Percentiles rank a stretch among this genome's conserved stretches.
Conservation (phyloP, 2,797 vertebrate genomes). For the Microcaecilia unicolor region DNA sequence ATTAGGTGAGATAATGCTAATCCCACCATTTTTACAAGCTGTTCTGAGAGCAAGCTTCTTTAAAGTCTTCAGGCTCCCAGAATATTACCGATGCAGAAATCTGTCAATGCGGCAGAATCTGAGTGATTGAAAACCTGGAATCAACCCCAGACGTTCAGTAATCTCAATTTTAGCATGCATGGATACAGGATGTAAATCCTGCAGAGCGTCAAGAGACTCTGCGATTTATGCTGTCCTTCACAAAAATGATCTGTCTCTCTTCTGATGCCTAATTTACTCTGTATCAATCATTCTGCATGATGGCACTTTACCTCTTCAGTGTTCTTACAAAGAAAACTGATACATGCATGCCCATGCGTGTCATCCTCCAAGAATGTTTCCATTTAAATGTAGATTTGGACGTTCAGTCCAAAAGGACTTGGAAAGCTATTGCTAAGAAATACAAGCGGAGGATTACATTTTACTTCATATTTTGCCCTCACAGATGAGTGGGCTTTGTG, state of each 20-base stretch:
- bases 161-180: constrained; percentile 9
- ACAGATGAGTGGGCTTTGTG: neutral
- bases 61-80: constrained; percentile 1
- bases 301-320: constrained; percentile 4
- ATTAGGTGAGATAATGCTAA: constrained; percentile 34
- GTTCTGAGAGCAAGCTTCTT: constrained; percentile 14
- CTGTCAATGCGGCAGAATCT: neutral
- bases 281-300: neutral
- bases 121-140: constrained; percentile 20
- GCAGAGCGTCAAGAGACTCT: neutral
- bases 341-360: neutral
- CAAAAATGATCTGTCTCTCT: neutral
- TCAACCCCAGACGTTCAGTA: constrained; percentile 9
- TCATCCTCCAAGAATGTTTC: neutral
- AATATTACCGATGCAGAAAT: constrained; percentile 5
- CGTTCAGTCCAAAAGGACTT: constrained; percentile 1
- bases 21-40: constrained; percentile 19
- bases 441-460: neutral
- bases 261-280: constrained; percentile 9
- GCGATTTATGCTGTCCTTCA: neutral
- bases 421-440: neutral
- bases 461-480: neutral
- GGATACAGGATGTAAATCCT: neutral
- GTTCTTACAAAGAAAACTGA: constrained; percentile 1
- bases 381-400: constrained; percentile 9